Conservation (phyloP, 2,888 invertebrate species). For the Trissonchulus sp. region DNA sequence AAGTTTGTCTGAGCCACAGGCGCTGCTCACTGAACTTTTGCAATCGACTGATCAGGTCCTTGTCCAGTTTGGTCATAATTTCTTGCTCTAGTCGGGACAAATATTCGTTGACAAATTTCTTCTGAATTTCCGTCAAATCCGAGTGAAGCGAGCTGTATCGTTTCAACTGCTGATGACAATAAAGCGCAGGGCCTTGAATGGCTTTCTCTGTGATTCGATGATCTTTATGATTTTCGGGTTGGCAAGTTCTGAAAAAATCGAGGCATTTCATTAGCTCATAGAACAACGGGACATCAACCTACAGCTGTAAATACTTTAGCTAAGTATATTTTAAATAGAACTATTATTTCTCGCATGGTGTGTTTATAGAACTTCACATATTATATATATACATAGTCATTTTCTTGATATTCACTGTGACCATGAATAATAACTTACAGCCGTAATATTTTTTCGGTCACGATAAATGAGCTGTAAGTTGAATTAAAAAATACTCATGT, state of each 20-base stretch:
- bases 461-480: no score
- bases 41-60: conserved; percentile 16
- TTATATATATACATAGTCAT: no score
- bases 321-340: no score
- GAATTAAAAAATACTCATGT: no score
- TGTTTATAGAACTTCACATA: no score
- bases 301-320: no score
- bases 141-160: conserved; percentile 31
- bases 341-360: neutral
- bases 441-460: no score
- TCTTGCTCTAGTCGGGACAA: neutral
- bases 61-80: conserved; percentile 10
- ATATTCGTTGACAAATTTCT: conserved; percentile 25
- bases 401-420: no score
- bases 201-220: neutral
- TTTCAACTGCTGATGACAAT: conserved; percentile 29
- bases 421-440: no score
- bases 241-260: neutral
- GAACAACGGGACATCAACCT: no score
- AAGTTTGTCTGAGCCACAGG: conserved; percentile 24
- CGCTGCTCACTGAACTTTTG: conserved; percentile 29
- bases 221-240: neutral
- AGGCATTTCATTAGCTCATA: no score
- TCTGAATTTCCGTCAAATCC: conserved; percentile 29
- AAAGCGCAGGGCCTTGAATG: conserved; percentile 24